Conservation (phyloP, 1,140 invertebrate species). For the Bacillus rossius region DNA sequence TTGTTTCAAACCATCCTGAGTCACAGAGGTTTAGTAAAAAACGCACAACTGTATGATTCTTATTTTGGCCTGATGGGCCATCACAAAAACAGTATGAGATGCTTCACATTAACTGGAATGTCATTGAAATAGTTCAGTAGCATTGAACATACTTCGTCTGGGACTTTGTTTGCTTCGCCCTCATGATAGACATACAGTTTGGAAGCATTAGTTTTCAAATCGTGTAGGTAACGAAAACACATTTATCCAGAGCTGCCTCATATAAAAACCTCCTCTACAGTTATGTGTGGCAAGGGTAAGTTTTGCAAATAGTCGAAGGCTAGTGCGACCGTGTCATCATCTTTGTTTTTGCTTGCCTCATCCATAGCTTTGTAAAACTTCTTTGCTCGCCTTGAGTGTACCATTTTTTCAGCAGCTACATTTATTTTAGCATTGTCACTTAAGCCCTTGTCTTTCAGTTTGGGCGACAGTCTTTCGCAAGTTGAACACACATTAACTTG, state of each 20-base stretch:
- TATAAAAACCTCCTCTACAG: conserved; percentile 8
- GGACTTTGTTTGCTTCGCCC: neutral
- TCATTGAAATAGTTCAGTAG: neutral
- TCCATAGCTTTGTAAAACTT: conserved; percentile 11
- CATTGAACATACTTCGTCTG: neutral
- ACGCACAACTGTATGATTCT: conserved; percentile 20
- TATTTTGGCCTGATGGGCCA: conserved; percentile 14
- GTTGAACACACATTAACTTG: conserved; percentile 18
- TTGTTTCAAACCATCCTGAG: conserved; percentile 12
- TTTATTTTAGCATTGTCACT: conserved; percentile 16
- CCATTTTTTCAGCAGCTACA: conserved; percentile 10
- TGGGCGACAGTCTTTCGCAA: conserved; percentile 18
- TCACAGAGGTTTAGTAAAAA: conserved; percentile 15
- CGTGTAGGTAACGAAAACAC: neutral
- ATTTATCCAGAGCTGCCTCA: conserved; percentile 5
- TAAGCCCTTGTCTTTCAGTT: conserved; percentile 17
- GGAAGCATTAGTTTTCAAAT: conserved; percentile 7
- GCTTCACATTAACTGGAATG: neutral
- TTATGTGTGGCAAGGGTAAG: conserved; percentile 7
- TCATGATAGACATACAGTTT: neutral
- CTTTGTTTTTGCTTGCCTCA: neutral
- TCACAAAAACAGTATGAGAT: neutral
- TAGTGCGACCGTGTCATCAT: neutral
- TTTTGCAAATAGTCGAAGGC: conserved; percentile 13
- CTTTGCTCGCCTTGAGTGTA: conserved; percentile 14